Base-by-base conservation (phyloP, 2,113 vertebrate species). In the Malurus alboscapulatus region DNA sequence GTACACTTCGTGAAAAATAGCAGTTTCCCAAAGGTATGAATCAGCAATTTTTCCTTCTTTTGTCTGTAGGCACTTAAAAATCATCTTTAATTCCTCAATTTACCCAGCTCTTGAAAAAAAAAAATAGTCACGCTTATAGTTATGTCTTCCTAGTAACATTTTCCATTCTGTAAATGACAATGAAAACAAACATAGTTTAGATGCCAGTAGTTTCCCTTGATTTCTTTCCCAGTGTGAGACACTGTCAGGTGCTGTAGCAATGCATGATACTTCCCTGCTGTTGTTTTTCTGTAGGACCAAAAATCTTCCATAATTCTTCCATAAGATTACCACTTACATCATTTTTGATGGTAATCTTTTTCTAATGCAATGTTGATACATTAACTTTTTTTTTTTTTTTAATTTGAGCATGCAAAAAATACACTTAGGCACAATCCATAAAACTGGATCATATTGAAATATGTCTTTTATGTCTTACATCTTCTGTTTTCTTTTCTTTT, bases 131-230 rank as follows among this genome's bases (percentile, higher is more conserved):
- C 4, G 38, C 38, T 38, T 27, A 21, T n/a, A 67, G 74, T 54
- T 63, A 34, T 34, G 1, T 61, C 27, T 76, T 83, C 9, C 25
- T 81, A 77, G 10, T 73, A 66, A 45, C 17, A 73, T 13, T 36
- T 92, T 87, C 81, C 10, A 12, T 74, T 91, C 58, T 88, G 88
- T 87, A 83, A 88, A 69, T 74, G 30, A 91, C 78, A 83, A 79
- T 42, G 25, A 83, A 83, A 83, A 58, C 36, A 79, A 87, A 74
- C 3, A 3, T 40, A 34, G 6, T 73, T 86, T n/a, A 65, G 14
- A 61, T 61, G 38, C 6, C 50, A 84, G 36, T 63, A 50, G 61
- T 63, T 74, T 67, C 34, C 14, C 17, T 42, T 66, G 21, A 25
- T 81, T 87, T 93, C 61, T 66, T 82, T 62, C n/a, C 29, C 29